A percentile compares a stretch with the other conserved stretches of the same genome.
Conservation (phyloP, 1,140 invertebrate genomes). For the Drosophila tsacasi region DNA sequence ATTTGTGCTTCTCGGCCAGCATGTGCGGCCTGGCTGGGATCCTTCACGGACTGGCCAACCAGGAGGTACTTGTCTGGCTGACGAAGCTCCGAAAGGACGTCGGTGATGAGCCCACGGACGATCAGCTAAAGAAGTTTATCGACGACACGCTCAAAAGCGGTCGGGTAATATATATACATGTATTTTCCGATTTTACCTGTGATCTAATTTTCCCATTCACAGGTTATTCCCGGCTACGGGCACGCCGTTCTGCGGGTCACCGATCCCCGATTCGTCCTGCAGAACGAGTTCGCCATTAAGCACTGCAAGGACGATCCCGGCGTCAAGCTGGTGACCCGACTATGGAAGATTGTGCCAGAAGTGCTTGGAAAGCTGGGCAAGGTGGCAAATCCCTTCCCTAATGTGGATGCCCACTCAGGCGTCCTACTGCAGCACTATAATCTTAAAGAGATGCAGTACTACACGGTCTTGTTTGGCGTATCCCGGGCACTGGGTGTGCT, state of each 20-base stretch:
- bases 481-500: constrained; percentile 96
- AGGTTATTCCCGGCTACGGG: constrained; percentile 97
- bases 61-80: constrained; percentile 94
- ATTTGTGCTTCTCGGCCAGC: constrained; percentile 95
- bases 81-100: constrained; percentile 91
- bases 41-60: constrained; percentile 97
- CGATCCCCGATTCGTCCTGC: constrained; percentile 95
- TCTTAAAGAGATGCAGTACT: constrained; percentile 98
- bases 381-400: constrained; percentile 99
- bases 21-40: constrained; percentile 97
- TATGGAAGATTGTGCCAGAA: constrained; percentile 96
- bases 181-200: too few relatives aligned
- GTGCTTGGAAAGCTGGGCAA: constrained; percentile 96
- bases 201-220: too few relatives aligned
- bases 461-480: constrained; percentile 98
- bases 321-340: constrained; percentile 95
- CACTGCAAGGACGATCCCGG: constrained; percentile 95
- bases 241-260: constrained; percentile 98
- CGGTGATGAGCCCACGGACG: constrained; percentile 93
- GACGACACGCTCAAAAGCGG: constrained; percentile 96
- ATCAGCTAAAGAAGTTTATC: constrained; percentile 95
- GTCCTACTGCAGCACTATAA: constrained; percentile 97
- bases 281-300: constrained; percentile 96
- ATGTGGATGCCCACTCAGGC: constrained; percentile 98
- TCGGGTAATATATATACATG: constrained; percentile 17